Percentiles rank a stretch among this genome's conserved stretches.
Conservation (phyloP, 2,888 invertebrate genomes). For the Drosophila yooni region DNA sequence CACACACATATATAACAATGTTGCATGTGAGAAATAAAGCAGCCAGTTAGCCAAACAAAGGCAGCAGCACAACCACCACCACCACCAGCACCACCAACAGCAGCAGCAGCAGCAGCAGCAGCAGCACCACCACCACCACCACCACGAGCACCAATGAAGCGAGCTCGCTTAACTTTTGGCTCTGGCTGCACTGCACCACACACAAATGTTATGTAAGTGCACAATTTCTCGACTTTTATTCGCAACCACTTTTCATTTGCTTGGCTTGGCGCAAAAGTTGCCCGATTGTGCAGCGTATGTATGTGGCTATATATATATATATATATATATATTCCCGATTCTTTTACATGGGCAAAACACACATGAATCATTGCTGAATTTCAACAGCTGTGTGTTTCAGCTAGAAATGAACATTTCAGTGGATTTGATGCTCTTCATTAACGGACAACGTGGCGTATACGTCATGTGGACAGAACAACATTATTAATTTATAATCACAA, state of each 20-base stretch:
- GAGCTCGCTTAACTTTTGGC: slow-evolving; percentile 39
- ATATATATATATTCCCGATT: slow-evolving; percentile 5
- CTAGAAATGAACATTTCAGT: slow-evolving; percentile 35
- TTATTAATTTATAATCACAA: not conserved
- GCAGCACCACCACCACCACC: not conserved
- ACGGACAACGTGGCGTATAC: slow-evolving; percentile 56
- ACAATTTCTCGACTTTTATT: slow-evolving; percentile 45
- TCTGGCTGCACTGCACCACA: slow-evolving; percentile 13
- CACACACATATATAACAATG: slow-evolving; percentile 16
- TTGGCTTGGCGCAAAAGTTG: slow-evolving; percentile 60
- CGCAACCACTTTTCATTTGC: slow-evolving; percentile 33
- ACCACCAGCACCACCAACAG: not conserved
- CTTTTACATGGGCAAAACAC: slow-evolving; percentile 1
- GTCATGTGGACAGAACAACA: slow-evolving; percentile 53
- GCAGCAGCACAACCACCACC: slow-evolving; percentile 15
- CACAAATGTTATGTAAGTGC: slow-evolving; percentile 54
- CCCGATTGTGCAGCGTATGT: slow-evolving; percentile 25
- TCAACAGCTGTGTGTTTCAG: slow-evolving; percentile 10
- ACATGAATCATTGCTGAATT: slow-evolving; percentile 56
- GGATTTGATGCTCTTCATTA: not conserved
- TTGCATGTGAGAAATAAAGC: slow-evolving; percentile 52
- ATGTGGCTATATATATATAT: slow-evolving; percentile 2
- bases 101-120: not conserved
- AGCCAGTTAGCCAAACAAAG: slow-evolving; percentile 48
- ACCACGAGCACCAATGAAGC: slow-evolving; percentile 19